A percentile compares a stretch with the other conserved stretches of the same genome.
phyloP scores from a whole-genome alignment of 2,113 vertebrate genomes.

The Grallaria varia region DNA sequence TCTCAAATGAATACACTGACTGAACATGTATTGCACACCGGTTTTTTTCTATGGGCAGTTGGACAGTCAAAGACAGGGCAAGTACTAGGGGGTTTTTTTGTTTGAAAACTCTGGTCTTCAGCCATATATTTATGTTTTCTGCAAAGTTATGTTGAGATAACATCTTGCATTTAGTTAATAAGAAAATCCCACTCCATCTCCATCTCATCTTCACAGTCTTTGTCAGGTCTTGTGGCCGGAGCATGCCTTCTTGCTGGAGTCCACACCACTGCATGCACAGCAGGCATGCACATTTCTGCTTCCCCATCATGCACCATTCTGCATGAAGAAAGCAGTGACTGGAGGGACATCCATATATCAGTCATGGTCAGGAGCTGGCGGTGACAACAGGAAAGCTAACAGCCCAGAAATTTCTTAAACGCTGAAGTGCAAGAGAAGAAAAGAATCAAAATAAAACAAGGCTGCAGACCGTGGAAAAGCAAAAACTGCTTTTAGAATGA shows the following conservation, averaged over 20 bases:
- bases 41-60: not conserved
- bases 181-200: not conserved
- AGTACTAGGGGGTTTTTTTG: not conserved
- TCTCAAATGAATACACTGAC: not conserved
- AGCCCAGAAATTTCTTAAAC: not conserved
- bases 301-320: not conserved
- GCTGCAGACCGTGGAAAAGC: not conserved
- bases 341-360: not conserved
- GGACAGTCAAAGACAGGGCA: not conserved
- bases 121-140: not conserved
- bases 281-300: not conserved
- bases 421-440: not conserved
- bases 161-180: not conserved
- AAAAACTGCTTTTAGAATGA: not conserved
- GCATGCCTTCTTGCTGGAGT: not conserved
- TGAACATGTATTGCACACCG: rapidly evolving
- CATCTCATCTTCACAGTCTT: not conserved
- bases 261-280: not conserved
- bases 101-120: not conserved
- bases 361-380: not conserved
- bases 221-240: not conserved
- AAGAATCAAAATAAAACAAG: not conserved
- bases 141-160: not conserved
- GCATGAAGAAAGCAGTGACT: not conserved
- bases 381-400: not conserved